Percentiles rank a stretch among this genome's conserved stretches.
Conservation (phyloP, 2,113 vertebrate species). For the Syrrhaptes paradoxus region DNA sequence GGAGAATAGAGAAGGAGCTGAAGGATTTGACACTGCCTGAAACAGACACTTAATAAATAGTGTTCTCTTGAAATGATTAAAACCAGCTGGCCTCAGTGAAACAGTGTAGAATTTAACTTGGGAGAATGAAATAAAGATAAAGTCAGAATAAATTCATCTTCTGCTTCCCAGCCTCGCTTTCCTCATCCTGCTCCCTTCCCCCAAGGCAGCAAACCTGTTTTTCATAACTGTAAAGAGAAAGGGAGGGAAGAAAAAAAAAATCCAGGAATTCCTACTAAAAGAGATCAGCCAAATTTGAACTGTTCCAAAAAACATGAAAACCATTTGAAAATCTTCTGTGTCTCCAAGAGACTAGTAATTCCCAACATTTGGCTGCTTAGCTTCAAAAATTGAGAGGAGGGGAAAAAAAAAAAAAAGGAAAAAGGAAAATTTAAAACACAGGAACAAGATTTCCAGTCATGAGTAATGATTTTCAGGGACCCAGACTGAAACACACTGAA, state of each 20-base stretch:
- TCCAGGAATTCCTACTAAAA: constrained; percentile 44
- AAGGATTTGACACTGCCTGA: constrained; percentile 70
- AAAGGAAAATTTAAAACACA: constrained; percentile 17
- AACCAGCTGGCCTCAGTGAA: constrained; percentile 61
- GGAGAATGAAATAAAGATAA: constrained; percentile 67
- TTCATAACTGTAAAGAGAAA: constrained; percentile 50
- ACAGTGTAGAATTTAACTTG: constrained; percentile 14
- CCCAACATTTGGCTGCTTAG: constrained; percentile 28
- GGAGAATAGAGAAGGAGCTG: constrained; percentile 67
- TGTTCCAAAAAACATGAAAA: constrained; percentile 53
- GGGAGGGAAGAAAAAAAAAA: background rate
- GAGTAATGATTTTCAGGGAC: constrained; percentile 48
- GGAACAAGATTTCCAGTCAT: constrained; percentile 8
- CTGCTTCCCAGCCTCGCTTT: constrained; percentile 17
- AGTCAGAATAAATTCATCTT: constrained; percentile 60
- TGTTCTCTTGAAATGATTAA: constrained; percentile 59
- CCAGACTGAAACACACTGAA: background rate
- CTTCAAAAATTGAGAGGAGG: background rate
- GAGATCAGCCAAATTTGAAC: constrained; percentile 38
- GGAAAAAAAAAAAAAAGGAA: background rate
- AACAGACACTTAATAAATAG: constrained; percentile 72
- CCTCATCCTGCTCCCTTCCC: constrained; percentile 12
- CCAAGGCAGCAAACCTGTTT: constrained; percentile 61
- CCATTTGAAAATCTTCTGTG: constrained; percentile 5
- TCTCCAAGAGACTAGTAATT: constrained; percentile 37